Conservation (phyloP, 2,113 vertebrate genomes). For the western clawed frog (Xenopus tropicalis) region DNA sequence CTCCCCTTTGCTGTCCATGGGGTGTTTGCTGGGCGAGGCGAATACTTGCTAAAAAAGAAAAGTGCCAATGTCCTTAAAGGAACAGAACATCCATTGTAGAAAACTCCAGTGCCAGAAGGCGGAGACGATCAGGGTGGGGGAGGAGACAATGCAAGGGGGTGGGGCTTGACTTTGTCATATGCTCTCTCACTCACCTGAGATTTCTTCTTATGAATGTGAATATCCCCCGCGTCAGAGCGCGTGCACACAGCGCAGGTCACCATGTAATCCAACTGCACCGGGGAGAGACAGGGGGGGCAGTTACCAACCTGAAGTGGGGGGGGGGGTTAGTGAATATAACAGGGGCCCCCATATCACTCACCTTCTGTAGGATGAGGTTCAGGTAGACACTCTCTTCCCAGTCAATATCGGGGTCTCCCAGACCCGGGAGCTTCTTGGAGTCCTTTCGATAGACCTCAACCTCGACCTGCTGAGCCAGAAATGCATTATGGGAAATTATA, state of each 20-base stretch:
- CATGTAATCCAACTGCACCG: constrained; percentile 85
- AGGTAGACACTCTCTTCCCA: constrained; percentile 98
- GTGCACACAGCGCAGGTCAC: constrained; percentile 98
- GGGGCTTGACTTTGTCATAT: no score
- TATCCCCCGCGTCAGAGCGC: constrained; percentile 89
- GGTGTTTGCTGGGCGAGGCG: constrained; percentile 93
- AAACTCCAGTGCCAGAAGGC: no score
- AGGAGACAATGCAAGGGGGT: no score
- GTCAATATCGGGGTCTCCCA: constrained; percentile 95
- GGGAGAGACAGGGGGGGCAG: neutral
- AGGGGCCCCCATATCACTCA: constrained; percentile 43
- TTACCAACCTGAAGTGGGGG: no score
- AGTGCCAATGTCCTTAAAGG: no score
- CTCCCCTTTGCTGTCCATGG: constrained; percentile 98
- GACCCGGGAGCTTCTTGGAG: constrained; percentile 94
- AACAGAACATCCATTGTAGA: no score
- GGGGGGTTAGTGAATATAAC: neutral
- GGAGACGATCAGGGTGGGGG: no score
- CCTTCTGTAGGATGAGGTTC: constrained; percentile 96
- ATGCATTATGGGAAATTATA: neutral
- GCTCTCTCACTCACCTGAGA: constrained; percentile 76
- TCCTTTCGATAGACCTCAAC: constrained; percentile 95
- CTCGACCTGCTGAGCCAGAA: constrained; percentile 73
- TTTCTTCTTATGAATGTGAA: constrained; percentile 96
- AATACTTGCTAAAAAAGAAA: constrained; percentile 94